These are phyloP conservation scores for Lampris incognitus DNA, from an alignment of 2,113 vertebrate species.

Conservation along the genomic window DNA sequence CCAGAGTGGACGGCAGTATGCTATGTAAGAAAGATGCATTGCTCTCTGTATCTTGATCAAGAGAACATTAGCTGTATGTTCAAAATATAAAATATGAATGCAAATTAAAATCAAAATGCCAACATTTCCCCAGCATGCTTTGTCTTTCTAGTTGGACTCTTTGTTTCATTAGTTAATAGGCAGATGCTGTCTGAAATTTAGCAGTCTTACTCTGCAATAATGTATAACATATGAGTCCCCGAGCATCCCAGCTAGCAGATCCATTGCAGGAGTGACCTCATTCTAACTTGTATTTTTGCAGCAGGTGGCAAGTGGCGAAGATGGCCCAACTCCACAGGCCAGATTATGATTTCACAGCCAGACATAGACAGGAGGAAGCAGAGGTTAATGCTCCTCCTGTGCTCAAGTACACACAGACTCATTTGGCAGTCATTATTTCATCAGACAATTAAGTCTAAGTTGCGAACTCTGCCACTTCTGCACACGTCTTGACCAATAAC, in stretches of 20 bases:
- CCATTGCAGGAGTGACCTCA: conserved; percentile 69
- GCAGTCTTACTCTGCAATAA: conserved; percentile 28
- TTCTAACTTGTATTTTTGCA: conserved; percentile 75
- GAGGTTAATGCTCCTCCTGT: conserved; percentile 72
- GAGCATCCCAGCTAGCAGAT: conserved; percentile 53
- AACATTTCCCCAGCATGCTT: not conserved
- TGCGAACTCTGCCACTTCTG: conserved; percentile 61
- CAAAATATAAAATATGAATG: not conserved
- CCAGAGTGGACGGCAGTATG: too few relatives aligned
- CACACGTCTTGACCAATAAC: conserved; percentile 60
- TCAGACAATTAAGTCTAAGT: conserved; percentile 76
- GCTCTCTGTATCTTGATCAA: too few relatives aligned
- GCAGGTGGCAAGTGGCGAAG: conserved; percentile 71
- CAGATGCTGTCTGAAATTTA: conserved; percentile 29
- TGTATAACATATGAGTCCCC: conserved; percentile 32
- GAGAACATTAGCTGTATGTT: not conserved
- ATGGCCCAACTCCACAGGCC: conserved; percentile 72
- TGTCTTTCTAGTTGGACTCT: too few relatives aligned
- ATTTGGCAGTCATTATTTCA: conserved; percentile 72
- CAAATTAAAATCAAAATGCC: not conserved
- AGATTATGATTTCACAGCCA: conserved; percentile 78
- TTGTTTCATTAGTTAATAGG: too few relatives aligned
- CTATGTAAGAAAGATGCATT: too few relatives aligned
- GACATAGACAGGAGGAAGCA: conserved; percentile 77
- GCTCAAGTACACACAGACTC: conserved; percentile 44